Base-by-base conservation (phyloP, 2,888 invertebrate genomes). In the Himalopsyche anomala region DNA sequence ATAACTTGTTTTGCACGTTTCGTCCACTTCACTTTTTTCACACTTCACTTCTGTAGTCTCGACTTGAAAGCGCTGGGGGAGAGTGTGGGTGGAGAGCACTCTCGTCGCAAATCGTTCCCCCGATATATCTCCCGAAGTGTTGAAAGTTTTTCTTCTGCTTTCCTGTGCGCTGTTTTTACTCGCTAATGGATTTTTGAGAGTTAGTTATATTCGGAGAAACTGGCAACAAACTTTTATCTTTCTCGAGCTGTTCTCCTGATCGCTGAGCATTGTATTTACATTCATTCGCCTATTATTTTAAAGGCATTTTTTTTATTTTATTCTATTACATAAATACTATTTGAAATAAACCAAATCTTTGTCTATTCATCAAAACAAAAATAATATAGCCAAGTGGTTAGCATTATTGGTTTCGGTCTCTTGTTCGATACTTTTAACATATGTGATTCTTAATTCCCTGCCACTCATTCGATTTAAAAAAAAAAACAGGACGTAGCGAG, bases 1-100 rank as follows among this genome's bases (percentile, higher is more conserved):
- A 85, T 82, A 85, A 85, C 85, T 82, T 79, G 82, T 85, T 85
- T 82, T 82, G 54, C 79, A 74, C 79, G 54, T 82, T 79, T 79
- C 42, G 54, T 56, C 36, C 55, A 40, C 56, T 40, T 56, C 36
- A 82, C 40, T 56, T 56, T 40, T 40, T 62, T 82, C 82, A 62
- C 55, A 40, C 56, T 40, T 56, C 36, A 82, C 36, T 56, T 38
- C 40, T 40, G 36, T 3, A 82, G 42, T 62, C 40, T 56, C 40
- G 55, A 36, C 56, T 56, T 15, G 62, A 62, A 28, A 62, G 62
- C 62, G 62, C 2, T 19, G 19, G 28, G 62, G 28, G 62, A 62
- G 62, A 11, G 62, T n/a, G 28, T 62, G 62, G 19, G 62, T 62
- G 51, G 51, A 51, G 62, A 62, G 62, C 62, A 62, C 62, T 62